A percentile compares a stretch with the other conserved stretches of the same genome.
These are phyloP conservation scores for Popillia japonica DNA, from an alignment of 1,140 invertebrate genomes.

Conservation along the genomic window DNA sequence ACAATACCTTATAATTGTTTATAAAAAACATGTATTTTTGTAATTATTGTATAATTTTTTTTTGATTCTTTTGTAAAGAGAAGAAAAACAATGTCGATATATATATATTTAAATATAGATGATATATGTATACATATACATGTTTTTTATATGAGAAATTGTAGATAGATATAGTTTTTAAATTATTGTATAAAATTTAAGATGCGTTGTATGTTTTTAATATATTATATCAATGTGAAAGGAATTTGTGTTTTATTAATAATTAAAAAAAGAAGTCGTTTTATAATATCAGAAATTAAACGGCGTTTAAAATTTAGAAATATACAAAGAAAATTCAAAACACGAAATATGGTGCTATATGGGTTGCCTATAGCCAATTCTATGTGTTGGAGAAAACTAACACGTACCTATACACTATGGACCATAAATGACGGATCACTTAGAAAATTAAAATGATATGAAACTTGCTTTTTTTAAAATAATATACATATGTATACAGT, in stretches of 20 bases:
- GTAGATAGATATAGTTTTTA: constrained; percentile 41
- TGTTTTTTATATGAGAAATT: constrained; percentile 40
- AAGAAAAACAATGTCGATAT: constrained; percentile 26
- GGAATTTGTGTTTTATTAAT: background rate
- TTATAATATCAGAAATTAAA: no score
- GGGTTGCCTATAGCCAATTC: no score
- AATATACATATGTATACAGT: no score
- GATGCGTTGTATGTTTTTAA: constrained; percentile 40
- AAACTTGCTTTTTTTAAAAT: no score
- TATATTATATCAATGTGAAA: constrained; percentile 38
- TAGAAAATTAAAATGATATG: no score
- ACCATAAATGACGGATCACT: no score
- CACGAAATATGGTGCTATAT: no score
- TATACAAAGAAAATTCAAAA: no score
- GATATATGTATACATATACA: constrained; percentile 40
- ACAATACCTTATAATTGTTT: constrained; percentile 37
- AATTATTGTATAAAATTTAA: constrained; percentile 41
- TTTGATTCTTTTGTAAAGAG: constrained; percentile 33
- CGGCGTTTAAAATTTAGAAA: background rate
- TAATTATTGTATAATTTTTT: constrained; percentile 38
- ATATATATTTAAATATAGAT: constrained; percentile 39
- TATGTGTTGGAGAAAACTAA: no score
- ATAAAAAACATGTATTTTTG: constrained; percentile 42
- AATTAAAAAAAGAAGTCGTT: background rate
- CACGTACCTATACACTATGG: no score